These are phyloP conservation scores for Osmoderma eremita DNA, from an alignment of 2,888 invertebrate genomes.

Conservation along the genomic window DNA sequence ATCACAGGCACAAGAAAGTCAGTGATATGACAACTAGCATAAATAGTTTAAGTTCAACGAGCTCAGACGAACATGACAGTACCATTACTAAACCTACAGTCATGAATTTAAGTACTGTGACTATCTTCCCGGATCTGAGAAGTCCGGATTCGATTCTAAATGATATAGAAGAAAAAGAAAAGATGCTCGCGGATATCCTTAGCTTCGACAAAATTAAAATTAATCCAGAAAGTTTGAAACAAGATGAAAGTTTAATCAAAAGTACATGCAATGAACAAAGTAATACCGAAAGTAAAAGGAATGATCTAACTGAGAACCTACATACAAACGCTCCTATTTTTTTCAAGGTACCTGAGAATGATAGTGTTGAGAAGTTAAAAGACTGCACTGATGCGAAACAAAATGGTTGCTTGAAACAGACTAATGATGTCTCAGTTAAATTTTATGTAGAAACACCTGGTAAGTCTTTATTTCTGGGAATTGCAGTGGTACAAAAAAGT, in stretches of 20 bases:
- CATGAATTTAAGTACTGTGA: slow-evolving; percentile 64
- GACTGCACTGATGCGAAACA: background rate
- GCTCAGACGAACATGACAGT: slow-evolving; percentile 57
- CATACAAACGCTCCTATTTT: slow-evolving; percentile 5
- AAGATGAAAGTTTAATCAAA: slow-evolving; percentile 10
- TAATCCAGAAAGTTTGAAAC: slow-evolving; percentile 44
- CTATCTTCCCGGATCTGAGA: slow-evolving; percentile 66
- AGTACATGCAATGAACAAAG: slow-evolving; percentile 11
- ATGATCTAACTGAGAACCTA: background rate
- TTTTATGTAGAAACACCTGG: slow-evolving; percentile 32
- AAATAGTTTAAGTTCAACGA: slow-evolving; percentile 56
- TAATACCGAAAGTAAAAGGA: background rate
- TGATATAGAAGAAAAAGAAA: slow-evolving; percentile 80
- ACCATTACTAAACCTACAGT: slow-evolving; percentile 60
- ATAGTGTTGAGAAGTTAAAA: background rate
- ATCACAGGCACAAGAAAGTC: slow-evolving; percentile 66
- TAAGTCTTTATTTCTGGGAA: too few species aligned
- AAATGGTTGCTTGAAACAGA: slow-evolving; percentile 6
- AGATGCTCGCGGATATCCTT: slow-evolving; percentile 74
- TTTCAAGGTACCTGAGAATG: slow-evolving; percentile 4
- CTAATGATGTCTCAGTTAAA: slow-evolving; percentile 7
- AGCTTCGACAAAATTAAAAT: slow-evolving; percentile 67
- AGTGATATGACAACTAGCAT: slow-evolving; percentile 48
- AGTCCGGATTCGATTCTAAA: slow-evolving; percentile 75
- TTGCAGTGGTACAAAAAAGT: too few species aligned